Evolutionary conservation across 2,797 vertebrate genomes (phyloP).

Genomic region (Gallinago stenura): DNA sequence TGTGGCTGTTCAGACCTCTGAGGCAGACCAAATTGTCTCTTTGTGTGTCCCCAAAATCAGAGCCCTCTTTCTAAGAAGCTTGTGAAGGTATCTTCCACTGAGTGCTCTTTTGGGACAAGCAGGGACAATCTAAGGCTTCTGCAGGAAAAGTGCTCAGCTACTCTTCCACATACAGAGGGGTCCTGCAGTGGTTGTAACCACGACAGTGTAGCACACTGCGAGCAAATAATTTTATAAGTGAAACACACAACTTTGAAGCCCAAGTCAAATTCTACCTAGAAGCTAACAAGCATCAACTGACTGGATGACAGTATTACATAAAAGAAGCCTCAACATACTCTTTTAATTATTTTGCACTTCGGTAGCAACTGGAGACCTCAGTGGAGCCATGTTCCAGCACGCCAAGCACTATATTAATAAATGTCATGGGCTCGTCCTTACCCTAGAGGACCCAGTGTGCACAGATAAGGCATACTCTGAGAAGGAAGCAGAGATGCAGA

Average conservation of each 20-base stretch:
- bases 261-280: background rate
- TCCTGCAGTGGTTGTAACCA: background rate
- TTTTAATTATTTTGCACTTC: slow-evolving; percentile 18
- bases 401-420: background rate
- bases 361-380: background rate
- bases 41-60: background rate
- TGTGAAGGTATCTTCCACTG: background rate
- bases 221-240: background rate
- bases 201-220: background rate
- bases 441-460: background rate
- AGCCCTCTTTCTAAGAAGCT: background rate
- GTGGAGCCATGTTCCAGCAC: background rate
- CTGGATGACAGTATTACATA: background rate
- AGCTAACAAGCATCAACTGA: background rate
- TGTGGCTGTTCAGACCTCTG: background rate
- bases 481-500: background rate
- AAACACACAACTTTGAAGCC: background rate
- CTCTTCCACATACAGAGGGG: background rate
- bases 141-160: background rate
- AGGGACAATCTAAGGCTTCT: background rate
- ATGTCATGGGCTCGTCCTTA: slow-evolving; percentile 4
- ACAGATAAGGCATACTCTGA: background rate
- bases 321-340: background rate
- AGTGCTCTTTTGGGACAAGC: background rate
- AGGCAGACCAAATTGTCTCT: background rate